Conservation (phyloP, 2,113 vertebrate species). For the Urocitellus parryii region DNA sequence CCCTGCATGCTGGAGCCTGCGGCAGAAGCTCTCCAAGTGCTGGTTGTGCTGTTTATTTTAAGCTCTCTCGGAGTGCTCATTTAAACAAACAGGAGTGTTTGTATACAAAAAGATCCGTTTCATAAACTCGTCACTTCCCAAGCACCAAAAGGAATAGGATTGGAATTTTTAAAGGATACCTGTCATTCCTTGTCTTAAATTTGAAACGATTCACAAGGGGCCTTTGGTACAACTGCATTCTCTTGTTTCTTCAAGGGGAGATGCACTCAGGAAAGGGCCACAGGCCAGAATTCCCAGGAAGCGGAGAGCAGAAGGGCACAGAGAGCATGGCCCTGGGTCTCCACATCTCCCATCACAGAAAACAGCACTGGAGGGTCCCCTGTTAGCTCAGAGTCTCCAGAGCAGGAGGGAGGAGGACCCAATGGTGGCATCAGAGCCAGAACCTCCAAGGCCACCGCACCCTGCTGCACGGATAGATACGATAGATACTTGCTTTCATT, state of each 20-base stretch:
- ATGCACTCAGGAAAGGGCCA: background rate
- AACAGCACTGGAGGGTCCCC: background rate
- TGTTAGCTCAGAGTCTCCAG: background rate
- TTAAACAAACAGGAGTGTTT: background rate
- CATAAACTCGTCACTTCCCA: background rate
- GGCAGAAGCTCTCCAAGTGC: background rate
- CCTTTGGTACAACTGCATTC: background rate
- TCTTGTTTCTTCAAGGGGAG: background rate
- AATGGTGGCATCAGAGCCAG: background rate
- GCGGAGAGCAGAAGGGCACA: no score
- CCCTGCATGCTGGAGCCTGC: background rate
- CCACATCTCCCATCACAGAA: background rate
- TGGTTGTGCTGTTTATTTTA: background rate
- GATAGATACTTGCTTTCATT: background rate
- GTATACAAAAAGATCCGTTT: background rate
- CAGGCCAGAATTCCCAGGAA: no score
- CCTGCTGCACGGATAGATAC: background rate
- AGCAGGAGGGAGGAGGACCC: background rate
- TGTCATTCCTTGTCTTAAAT: background rate
- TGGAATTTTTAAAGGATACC: background rate
- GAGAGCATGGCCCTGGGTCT: background rate
- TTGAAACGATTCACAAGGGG: background rate
- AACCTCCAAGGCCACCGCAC: no score
- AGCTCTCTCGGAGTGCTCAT: background rate
- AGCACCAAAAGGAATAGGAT: background rate